These are phyloP conservation scores for Smithornis capensis DNA, from an alignment of 2,113 vertebrate genomes.

Conservation along the genomic window DNA sequence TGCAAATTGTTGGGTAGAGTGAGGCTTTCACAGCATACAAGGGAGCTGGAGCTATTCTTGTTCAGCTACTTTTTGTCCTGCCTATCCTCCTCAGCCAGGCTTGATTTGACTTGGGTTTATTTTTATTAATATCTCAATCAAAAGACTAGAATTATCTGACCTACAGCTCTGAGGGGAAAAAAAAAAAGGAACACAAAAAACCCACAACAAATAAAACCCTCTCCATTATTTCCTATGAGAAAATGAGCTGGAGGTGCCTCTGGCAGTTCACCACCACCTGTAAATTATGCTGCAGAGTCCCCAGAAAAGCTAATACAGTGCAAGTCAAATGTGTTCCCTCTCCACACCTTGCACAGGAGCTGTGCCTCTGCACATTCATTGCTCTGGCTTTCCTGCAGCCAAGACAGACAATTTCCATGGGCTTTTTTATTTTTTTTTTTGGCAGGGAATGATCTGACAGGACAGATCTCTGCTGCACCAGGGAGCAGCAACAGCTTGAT, in stretches of 20 bases:
- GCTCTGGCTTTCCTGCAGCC: not conserved
- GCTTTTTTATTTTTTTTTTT: rapidly evolving
- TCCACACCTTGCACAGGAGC: not conserved
- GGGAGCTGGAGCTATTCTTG: not conserved
- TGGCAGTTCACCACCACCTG: not conserved
- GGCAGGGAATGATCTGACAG: not conserved
- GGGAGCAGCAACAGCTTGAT: not conserved
- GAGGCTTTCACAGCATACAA: not conserved
- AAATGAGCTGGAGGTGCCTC: not conserved
- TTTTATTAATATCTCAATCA: not conserved
- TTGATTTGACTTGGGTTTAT: not conserved
- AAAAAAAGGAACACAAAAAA: no score
- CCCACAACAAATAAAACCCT: rapidly evolving
- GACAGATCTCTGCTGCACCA: rapidly evolving
- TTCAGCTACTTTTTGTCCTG: not conserved
- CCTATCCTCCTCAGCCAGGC: not conserved
- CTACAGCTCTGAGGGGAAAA: not conserved
- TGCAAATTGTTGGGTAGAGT: not conserved
- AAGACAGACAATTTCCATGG: not conserved
- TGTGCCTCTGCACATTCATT: not conserved
- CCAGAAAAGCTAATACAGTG: not conserved
- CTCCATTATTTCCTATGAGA: not conserved
- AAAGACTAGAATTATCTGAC: not conserved
- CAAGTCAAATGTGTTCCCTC: not conserved
- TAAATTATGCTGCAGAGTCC: not conserved